phyloP scores from a whole-genome alignment of 1,140 invertebrate species.

The Leptestheria dahalacensis region DNA sequence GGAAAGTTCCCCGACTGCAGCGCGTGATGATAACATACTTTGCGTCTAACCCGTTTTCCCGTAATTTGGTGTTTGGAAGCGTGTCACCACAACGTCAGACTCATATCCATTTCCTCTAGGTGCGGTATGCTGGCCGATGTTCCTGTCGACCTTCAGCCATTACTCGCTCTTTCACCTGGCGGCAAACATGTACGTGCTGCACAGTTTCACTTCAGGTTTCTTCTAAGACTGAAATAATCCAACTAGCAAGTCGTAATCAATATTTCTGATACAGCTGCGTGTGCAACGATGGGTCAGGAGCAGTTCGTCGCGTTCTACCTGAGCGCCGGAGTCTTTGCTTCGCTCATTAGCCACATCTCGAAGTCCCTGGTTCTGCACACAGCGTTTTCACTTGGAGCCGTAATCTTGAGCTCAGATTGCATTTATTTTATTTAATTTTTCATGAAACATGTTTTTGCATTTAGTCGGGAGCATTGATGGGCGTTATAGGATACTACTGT shows the following conservation, averaged over 20 bases:
- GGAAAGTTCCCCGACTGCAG: constrained; percentile 58
- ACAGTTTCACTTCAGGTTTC: constrained; percentile 48
- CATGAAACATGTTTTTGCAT: constrained; percentile 23
- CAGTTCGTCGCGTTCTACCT: constrained; percentile 85
- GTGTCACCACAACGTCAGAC: constrained; percentile 5
- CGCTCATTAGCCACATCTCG: constrained; percentile 64
- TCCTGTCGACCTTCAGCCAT: constrained; percentile 87
- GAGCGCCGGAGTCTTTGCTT: constrained; percentile 71
- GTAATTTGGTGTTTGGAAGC: not conserved
- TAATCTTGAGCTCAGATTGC: constrained; percentile 43
- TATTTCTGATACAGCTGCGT: constrained; percentile 31
- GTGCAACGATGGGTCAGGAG: constrained; percentile 71
- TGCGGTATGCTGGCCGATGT: constrained; percentile 65
- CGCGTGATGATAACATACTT: constrained; percentile 71
- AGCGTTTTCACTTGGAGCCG: constrained; percentile 73
- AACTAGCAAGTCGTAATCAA: not conserved
- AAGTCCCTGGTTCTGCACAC: constrained; percentile 50
- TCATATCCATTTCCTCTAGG: constrained; percentile 32
- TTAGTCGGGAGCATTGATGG: constrained; percentile 88
- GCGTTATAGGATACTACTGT: constrained; percentile 71
- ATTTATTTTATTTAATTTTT: constrained; percentile 13
- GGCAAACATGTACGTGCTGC: constrained; percentile 90
- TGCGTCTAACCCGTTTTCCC: constrained; percentile 36
- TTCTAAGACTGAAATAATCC: not conserved
- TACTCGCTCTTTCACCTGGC: constrained; percentile 68